phyloP scores from a whole-genome alignment of 2,888 invertebrate genomes.

The Epinotia brunnichana region DNA sequence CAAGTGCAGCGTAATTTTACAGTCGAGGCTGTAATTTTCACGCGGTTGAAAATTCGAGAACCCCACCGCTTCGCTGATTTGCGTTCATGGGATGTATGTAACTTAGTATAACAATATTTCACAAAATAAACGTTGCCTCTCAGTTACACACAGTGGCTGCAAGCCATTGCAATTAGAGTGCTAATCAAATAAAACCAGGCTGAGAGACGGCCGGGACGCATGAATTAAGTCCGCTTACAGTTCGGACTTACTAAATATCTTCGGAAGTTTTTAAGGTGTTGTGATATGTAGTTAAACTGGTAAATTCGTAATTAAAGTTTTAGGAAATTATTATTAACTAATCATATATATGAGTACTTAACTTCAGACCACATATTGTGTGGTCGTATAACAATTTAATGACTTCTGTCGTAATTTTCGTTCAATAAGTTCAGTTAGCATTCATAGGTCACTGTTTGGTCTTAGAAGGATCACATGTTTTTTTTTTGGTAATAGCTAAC shows the following conservation, averaged over 20 bases:
- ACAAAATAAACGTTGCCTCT: conserved; percentile 7
- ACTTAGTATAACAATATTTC: conserved; percentile 11
- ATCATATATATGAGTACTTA: too few relatives aligned
- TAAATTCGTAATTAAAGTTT: neutral
- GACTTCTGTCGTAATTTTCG: too few relatives aligned
- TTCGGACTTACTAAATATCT: conserved; percentile 23
- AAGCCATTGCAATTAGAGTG: conserved; percentile 26
- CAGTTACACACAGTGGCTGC: conserved; percentile 11
- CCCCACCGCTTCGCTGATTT: conserved; percentile 12
- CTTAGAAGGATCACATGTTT: too few relatives aligned
- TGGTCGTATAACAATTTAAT: too few relatives aligned
- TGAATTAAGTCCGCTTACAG: conserved; percentile 8
- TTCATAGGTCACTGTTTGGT: too few relatives aligned
- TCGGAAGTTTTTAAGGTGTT: conserved; percentile 8
- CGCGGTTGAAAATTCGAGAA: conserved; percentile 15
- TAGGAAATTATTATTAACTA: neutral
- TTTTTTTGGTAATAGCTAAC: too few relatives aligned
- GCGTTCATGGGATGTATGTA: conserved; percentile 4
- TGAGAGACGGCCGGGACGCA: conserved; percentile 49
- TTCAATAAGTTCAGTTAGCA: too few relatives aligned
- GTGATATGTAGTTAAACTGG: conserved; percentile 12
- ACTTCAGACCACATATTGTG: too few relatives aligned
- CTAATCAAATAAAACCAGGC: conserved; percentile 54
- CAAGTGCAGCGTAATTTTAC: conserved; percentile 18
- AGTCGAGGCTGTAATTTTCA: conserved; percentile 15